Conservation (phyloP, 2,888 invertebrate species). For the Mylabris sibirica region DNA sequence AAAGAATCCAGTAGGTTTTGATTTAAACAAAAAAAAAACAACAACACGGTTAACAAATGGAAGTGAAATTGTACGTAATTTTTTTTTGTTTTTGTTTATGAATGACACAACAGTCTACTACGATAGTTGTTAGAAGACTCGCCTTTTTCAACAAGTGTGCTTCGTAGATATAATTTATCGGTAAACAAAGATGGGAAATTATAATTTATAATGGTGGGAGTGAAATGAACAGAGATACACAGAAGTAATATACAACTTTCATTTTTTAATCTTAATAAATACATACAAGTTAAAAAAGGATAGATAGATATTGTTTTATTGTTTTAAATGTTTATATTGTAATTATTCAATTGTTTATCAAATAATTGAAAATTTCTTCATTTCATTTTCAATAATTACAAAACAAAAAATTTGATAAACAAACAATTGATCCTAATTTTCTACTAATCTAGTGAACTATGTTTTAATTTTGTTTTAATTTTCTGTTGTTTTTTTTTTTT, state of each 20-base stretch:
- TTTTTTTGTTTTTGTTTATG: too few species aligned
- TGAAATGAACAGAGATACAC: not conserved
- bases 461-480: too few species aligned
- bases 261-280: not conserved
- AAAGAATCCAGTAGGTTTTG: too few species aligned
- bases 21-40: not conserved
- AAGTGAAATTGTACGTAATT: not conserved
- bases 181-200: not conserved
- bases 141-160: not conserved
- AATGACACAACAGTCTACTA: not conserved
- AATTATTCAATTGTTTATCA: not conserved
- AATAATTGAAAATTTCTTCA: not conserved
- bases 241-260: not conserved
- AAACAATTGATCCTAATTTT: not conserved
- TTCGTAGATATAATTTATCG: not conserved
- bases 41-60: conserved; percentile 11
- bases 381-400: not conserved
- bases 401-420: too few species aligned
- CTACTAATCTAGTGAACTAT: not conserved
- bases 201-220: not conserved
- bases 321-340: not conserved
- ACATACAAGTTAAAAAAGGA: not conserved
- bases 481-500: too few species aligned
- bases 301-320: not conserved
- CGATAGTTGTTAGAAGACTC: conserved; percentile 1